phyloP scores from a whole-genome alignment of 1,140 invertebrate genomes.

The Phymastichus coffea region DNA sequence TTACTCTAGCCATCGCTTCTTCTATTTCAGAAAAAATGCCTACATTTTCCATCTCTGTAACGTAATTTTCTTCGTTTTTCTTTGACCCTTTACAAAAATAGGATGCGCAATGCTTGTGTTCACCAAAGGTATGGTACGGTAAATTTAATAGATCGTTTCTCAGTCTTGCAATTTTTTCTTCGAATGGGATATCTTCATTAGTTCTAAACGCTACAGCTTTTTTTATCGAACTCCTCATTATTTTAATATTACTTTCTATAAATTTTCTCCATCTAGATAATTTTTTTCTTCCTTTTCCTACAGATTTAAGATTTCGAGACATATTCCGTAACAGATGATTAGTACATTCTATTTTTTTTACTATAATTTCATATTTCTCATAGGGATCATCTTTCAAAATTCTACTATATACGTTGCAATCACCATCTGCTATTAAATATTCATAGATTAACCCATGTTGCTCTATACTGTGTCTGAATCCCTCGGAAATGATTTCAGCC shows the following conservation, averaged over 20 bases:
- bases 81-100: too few relatives aligned
- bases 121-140: too few relatives aligned
- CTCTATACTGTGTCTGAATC: constrained; percentile 43
- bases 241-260: neutral
- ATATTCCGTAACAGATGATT: constrained; percentile 43
- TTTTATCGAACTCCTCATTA: too few relatives aligned
- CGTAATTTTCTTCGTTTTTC: constrained; percentile 27
- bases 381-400: constrained; percentile 41
- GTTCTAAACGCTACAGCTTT: too few relatives aligned
- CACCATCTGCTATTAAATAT: constrained; percentile 50
- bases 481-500: constrained; percentile 48
- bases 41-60: constrained; percentile 24
- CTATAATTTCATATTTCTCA: too few relatives aligned
- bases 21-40: constrained; percentile 21
- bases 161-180: neutral
- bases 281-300: too few relatives aligned
- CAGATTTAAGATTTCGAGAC: constrained; percentile 31
- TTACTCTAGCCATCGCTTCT: constrained; percentile 23
- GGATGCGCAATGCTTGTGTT: too few relatives aligned
- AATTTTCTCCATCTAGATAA: constrained; percentile 1
- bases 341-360: constrained; percentile 46
- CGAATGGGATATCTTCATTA: too few relatives aligned
- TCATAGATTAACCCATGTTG: constrained; percentile 47
- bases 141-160: too few relatives aligned
- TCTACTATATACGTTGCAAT: constrained; percentile 44